These are phyloP conservation scores for Chlorodrepanis virens DNA, from an alignment of 2,113 vertebrate species.

Conservation along the genomic window DNA sequence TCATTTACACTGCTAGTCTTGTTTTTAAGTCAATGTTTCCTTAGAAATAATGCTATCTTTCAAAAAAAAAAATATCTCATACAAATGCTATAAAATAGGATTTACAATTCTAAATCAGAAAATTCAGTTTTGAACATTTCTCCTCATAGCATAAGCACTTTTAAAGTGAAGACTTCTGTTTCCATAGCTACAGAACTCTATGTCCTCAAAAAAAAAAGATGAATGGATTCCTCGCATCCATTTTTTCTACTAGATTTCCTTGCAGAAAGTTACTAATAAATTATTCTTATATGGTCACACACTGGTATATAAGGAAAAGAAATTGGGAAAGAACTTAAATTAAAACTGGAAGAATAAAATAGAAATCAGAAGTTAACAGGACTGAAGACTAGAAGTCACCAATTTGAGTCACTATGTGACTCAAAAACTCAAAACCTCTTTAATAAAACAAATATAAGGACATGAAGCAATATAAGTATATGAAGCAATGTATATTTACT, in stretches of 20 bases:
- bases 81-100: background rate
- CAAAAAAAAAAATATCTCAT: background rate
- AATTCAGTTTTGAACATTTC: background rate
- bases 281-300: background rate
- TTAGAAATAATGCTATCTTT: background rate
- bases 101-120: background rate
- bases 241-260: background rate
- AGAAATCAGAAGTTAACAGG: background rate
- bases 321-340: background rate
- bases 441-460: background rate
- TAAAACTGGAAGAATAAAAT: background rate
- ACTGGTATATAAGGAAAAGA: background rate
- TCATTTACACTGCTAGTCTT: background rate
- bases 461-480: background rate
- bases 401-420: background rate
- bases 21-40: background rate
- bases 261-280: background rate
- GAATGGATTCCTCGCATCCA: background rate
- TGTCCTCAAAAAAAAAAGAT: background rate
- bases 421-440: background rate
- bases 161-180: background rate
- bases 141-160: background rate
- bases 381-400: background rate
- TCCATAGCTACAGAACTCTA: background rate
- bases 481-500: background rate